Percentiles rank a stretch among this genome's conserved stretches.
Conservation (phyloP, 1,140 invertebrate genomes). For the Muscidifurax raptorellus region DNA sequence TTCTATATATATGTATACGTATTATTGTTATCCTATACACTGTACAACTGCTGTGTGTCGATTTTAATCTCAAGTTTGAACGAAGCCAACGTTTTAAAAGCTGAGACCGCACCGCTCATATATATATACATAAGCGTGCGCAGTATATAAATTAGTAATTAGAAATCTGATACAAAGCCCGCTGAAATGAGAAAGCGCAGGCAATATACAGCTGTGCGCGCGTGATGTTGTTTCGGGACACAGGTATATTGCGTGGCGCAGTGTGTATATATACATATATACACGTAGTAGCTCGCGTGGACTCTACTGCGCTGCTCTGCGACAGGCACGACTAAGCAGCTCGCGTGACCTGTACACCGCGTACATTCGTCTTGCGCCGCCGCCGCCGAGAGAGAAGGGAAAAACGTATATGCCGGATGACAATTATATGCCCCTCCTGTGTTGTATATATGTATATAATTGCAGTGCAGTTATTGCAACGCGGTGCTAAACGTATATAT, state of each 20-base stretch:
- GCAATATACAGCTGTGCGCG: not conserved
- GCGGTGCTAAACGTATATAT: constrained; percentile 66
- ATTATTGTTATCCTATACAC: no score
- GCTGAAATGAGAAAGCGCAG: not conserved
- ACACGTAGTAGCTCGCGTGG: constrained; percentile 67
- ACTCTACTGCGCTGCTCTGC: constrained; percentile 62
- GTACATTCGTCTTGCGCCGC: constrained; percentile 34
- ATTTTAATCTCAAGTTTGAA: constrained; percentile 42
- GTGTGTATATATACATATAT: not conserved
- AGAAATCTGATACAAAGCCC: constrained; percentile 71
- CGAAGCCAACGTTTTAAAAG: not conserved
- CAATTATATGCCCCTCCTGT: constrained; percentile 68
- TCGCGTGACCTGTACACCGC: constrained; percentile 69
- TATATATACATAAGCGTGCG: no score
- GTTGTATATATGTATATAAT: constrained; percentile 66
- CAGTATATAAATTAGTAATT: constrained; percentile 74
- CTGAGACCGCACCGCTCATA: not conserved
- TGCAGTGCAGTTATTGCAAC: constrained; percentile 57
- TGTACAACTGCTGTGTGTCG: not conserved
- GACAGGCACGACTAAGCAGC: constrained; percentile 72
- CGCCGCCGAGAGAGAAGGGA: constrained; percentile 45
- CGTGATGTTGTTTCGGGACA: constrained; percentile 13
- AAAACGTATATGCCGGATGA: constrained; percentile 73
- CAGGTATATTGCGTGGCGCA: not conserved
- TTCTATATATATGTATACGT: not conserved